Percentiles rank a stretch among this genome's conserved stretches.
Evolutionary conservation across 2,888 invertebrate species (phyloP).

Genomic region (Acronicta psi): DNA sequence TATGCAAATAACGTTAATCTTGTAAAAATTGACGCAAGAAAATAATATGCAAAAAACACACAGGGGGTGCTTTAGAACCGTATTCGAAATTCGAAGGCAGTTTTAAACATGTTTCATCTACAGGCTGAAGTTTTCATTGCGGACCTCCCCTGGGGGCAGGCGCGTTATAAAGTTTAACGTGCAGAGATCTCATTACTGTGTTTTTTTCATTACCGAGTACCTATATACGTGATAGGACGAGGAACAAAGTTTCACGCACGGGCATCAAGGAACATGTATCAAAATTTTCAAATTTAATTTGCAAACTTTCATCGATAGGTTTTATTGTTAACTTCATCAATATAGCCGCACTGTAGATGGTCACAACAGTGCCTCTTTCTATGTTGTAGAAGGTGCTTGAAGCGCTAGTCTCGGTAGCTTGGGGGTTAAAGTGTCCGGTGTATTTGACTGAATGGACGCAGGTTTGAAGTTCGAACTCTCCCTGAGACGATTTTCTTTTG

Average conservation of each 20-base stretch:
- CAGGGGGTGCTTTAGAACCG: constrained; percentile 2
- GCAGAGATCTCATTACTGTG: constrained; percentile 71
- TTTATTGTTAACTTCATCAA: too few relatives aligned
- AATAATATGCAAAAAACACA: constrained; percentile 26
- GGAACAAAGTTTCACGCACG: constrained; percentile 39
- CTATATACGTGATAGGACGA: constrained; percentile 57
- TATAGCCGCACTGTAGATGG: too few relatives aligned
- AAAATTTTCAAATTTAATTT: constrained; percentile 16
- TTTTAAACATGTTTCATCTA: constrained; percentile 48
- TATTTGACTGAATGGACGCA: too few relatives aligned
- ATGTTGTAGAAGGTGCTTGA: too few relatives aligned
- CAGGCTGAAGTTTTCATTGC: constrained; percentile 44
- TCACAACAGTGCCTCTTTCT: too few relatives aligned
- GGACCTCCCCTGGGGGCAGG: constrained; percentile 35
- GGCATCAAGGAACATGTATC: constrained; percentile 30
- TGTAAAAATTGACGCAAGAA: constrained; percentile 4
- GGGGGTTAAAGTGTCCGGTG: too few relatives aligned
- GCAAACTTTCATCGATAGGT: too few relatives aligned
- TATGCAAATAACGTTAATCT: constrained; percentile 4
- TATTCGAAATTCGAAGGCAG: constrained; percentile 27
- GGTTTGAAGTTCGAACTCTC: too few relatives aligned
- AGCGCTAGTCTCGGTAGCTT: too few relatives aligned
- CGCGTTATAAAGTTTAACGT: constrained; percentile 66
- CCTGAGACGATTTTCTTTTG: too few relatives aligned
- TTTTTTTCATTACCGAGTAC: constrained; percentile 64